Conservation (phyloP, 2,797 vertebrate species). For the Megalops cyprinoides region DNA sequence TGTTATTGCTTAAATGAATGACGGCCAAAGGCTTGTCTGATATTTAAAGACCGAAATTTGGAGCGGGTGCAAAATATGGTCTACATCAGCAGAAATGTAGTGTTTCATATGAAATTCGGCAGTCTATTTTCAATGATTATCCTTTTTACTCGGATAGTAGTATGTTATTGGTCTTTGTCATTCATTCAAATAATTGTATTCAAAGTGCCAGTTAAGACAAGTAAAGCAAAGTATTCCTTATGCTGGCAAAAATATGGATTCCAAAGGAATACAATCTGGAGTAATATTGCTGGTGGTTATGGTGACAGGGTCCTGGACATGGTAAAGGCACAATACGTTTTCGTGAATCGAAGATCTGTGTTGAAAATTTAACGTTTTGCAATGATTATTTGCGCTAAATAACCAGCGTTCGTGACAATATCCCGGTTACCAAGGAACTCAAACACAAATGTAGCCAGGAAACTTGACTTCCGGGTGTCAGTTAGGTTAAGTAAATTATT, state of each 20-base stretch:
- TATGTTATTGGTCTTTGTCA: too few relatives aligned
- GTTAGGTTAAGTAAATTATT: not conserved
- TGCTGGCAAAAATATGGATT: not conserved
- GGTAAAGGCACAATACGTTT: not conserved
- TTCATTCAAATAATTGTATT: not conserved
- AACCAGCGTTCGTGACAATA: slow-evolving; percentile 39
- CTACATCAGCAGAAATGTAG: too few relatives aligned
- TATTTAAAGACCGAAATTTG: too few relatives aligned
- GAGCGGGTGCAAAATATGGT: too few relatives aligned
- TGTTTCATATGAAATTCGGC: too few relatives aligned
- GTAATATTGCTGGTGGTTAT: not conserved
- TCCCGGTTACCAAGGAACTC: slow-evolving; percentile 39
- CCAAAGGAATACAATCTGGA: not conserved
- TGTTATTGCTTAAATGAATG: too few relatives aligned
- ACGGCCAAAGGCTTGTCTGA: too few relatives aligned
- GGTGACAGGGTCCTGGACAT: not conserved
- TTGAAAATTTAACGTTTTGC: slow-evolving; percentile 6
- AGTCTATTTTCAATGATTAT: too few relatives aligned
- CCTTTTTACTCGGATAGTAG: too few relatives aligned
- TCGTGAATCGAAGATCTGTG: not conserved
- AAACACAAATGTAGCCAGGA: slow-evolving; percentile 27
- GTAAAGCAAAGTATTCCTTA: not conserved
- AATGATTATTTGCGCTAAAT: slow-evolving; percentile 6
- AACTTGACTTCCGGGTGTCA: slow-evolving; percentile 41
- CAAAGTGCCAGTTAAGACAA: not conserved